Evolutionary conservation across 2,113 vertebrate species (phyloP), one percentile per base, ranked within the genome.

Genomic region (Psophia crepitans): DNA sequence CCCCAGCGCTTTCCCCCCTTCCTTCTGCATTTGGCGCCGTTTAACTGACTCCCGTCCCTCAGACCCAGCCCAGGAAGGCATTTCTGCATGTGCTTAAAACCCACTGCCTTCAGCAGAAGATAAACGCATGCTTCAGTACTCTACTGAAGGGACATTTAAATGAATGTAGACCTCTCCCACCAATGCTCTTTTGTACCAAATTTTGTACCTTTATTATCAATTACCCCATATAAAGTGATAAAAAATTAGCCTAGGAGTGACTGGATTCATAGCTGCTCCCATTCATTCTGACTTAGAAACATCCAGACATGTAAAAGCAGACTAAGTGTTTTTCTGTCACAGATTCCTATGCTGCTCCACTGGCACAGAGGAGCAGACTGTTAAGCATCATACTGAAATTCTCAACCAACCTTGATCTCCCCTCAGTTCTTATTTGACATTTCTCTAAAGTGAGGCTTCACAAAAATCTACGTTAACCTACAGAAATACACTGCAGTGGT

Each of bases 331-430:
- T 69, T 81, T 49, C 81, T 89, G 54, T 51, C 26, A 37, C 14
- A 30, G 43, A 28, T 49, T 54, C 58, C 53, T 48, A 65, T 5
- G 73, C 4, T 0, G 0, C 26, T 61, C 15, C n/a, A 35, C 10
- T 0, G 0, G 49, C 54, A 74, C n/a, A 77, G 0, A 2, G 35
- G 32, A 81, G 26, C 28, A 54, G 18, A 46, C 24, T 65, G 35
- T 58, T 77, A 74, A 65, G 21, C 37, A 46, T 16, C 0, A 0
- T 35, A 30, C 51, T 75, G 51, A 43, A 39, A n/a, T 15, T 84
- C 69, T 87, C 73, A 85, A 58, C 23, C 41, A 54, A 43, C 30
- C 18, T 39, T 60, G 69, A 32, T 87, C 43, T 75, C 14, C 11
- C 27, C 5, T 5, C 12, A 10, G 2, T 54, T 84, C 32, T 65